Percentiles rank a stretch among this genome's conserved stretches.
These are phyloP conservation scores for Masticophis lateralis DNA, from an alignment of 2,797 vertebrate species.

Conservation along the genomic window DNA sequence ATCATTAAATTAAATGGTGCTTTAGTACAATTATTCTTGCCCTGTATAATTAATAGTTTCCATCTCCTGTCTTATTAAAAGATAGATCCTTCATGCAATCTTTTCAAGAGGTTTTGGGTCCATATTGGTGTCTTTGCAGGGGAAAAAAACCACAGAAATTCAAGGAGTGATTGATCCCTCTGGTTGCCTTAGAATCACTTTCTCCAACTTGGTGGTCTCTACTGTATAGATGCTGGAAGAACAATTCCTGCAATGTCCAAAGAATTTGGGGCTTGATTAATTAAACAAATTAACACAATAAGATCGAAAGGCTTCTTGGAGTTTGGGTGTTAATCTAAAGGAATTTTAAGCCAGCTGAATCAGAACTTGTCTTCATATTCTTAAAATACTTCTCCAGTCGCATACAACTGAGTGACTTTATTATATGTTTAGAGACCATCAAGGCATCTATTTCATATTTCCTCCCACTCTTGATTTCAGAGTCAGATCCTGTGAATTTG, in stretches of 20 bases:
- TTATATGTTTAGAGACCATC: not conserved
- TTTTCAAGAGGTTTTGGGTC: not conserved
- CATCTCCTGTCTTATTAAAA: not conserved
- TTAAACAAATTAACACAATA: not conserved
- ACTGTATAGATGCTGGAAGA: not conserved
- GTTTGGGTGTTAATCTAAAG: not conserved
- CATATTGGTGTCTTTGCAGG: not conserved
- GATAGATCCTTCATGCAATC: not conserved
- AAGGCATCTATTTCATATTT: constrained; percentile 25
- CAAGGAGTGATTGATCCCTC: not conserved
- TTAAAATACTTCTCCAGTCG: not conserved
- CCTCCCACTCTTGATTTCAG: constrained; percentile 49
- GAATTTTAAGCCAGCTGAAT: not conserved
- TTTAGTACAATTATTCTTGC: not conserved
- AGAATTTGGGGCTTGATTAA: not conserved
- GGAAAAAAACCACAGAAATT: not conserved
- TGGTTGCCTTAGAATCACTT: not conserved
- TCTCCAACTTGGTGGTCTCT: not conserved
- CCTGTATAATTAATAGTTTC: not conserved
- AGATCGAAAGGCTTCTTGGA: not conserved
- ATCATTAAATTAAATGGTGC: not conserved
- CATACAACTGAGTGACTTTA: not conserved
- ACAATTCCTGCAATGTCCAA: not conserved
- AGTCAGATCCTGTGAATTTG: constrained; percentile 15
- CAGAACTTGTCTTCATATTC: not conserved